phyloP scores from a whole-genome alignment of 53 echinoderm and acorn worm species.

The Holothuria leucospilota region DNA sequence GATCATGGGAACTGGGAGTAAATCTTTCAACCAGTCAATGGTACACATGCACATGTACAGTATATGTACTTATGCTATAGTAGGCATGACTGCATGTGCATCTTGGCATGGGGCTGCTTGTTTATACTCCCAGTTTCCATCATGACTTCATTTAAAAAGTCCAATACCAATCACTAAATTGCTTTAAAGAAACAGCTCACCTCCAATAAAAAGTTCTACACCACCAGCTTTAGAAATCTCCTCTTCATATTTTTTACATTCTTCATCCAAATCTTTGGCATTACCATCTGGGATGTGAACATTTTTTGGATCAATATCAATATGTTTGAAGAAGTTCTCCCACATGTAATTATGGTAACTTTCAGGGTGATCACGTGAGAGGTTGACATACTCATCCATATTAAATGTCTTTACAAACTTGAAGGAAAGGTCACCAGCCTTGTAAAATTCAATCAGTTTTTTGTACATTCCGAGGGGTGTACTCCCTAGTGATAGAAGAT shows the following conservation, averaged over 20 bases:
- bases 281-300: constrained; percentile 91
- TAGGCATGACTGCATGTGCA: no score
- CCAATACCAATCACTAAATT: no score
- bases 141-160: no score
- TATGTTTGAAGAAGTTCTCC: constrained; percentile 94
- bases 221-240: constrained; percentile 84
- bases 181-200: constrained; percentile 42
- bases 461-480: constrained; percentile 87
- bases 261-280: constrained; percentile 71
- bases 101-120: no score
- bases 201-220: constrained; percentile 92
- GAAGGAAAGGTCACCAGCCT: constrained; percentile 73
- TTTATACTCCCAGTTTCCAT: no score
- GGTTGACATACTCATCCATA: constrained; percentile 94
- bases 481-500: constrained; percentile 52
- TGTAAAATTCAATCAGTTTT: constrained; percentile 82
- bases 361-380: constrained; percentile 83
- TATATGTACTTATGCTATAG: no score
- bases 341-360: constrained; percentile 91
- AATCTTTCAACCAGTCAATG: no score
- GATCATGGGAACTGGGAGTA: no score
- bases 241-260: constrained; percentile 83
- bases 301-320: constrained; percentile 91
- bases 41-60: no score
- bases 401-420: constrained; percentile 95